Conservation (phyloP, 2,113 vertebrate genomes). For the Nanorana parkeri region DNA sequence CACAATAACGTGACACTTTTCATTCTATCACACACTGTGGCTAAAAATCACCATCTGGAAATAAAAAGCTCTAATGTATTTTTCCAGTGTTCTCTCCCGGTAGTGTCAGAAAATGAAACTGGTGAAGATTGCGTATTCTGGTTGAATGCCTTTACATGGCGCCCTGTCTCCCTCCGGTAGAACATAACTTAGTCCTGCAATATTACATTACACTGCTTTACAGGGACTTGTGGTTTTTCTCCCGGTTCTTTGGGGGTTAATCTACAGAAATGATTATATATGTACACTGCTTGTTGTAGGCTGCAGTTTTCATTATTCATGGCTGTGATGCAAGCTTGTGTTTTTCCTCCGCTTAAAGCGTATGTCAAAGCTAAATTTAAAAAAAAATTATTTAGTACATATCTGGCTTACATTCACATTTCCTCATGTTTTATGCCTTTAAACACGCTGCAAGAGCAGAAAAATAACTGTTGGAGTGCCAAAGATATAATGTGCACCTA, state of each 20-base stretch:
- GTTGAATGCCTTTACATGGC: slow-evolving; percentile 17
- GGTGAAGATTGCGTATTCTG: slow-evolving; percentile 27
- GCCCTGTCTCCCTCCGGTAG: slow-evolving; percentile 2
- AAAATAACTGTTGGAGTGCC: no score
- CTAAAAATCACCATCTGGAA: slow-evolving; percentile 47
- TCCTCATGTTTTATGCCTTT: no score
- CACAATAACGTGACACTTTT: slow-evolving; percentile 20
- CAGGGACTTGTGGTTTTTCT: background rate
- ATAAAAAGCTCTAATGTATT: slow-evolving; percentile 31
- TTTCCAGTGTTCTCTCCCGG: slow-evolving; percentile 15
- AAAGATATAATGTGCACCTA: no score
- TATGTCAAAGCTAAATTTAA: no score
- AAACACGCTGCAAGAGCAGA: no score
- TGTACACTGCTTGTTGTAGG: background rate
- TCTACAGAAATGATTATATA: background rate
- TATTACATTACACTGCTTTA: background rate
- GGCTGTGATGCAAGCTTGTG: background rate
- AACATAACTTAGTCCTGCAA: slow-evolving; percentile 25
- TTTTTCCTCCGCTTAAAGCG: no score
- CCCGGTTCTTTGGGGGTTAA: slow-evolving; percentile 12
- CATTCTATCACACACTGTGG: slow-evolving; percentile 17
- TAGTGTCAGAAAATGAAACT: slow-evolving; percentile 27
- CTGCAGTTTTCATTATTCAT: slow-evolving; percentile 27
- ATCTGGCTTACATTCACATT: no score
- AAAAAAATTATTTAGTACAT: no score